Percentiles rank a stretch among this genome's conserved stretches.
These are phyloP conservation scores for Hirtodrosophila trivittata DNA, from an alignment of 2,888 invertebrate genomes.

Conservation along the genomic window DNA sequence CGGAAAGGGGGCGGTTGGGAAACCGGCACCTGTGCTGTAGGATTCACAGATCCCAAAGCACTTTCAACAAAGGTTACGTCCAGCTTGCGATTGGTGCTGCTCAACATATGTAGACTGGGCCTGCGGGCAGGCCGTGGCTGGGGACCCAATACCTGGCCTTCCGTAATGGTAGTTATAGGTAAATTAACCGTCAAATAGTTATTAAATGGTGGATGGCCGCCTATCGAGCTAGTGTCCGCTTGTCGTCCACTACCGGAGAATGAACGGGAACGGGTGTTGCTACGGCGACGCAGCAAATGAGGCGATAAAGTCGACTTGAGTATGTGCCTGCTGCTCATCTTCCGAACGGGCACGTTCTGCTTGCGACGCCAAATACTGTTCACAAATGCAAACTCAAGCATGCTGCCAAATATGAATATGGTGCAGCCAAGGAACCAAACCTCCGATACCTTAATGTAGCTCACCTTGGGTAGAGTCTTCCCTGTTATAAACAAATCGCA, in stretches of 20 bases:
- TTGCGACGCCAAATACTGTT: slow-evolving; percentile 94
- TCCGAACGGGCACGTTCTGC: slow-evolving; percentile 84
- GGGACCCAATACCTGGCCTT: slow-evolving; percentile 54
- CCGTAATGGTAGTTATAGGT: slow-evolving; percentile 71
- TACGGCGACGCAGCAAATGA: slow-evolving; percentile 88
- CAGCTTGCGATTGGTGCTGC: slow-evolving; percentile 47
- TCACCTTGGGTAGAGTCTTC: slow-evolving; percentile 93
- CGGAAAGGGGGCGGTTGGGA: slow-evolving; percentile 16
- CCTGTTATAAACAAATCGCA: too few species aligned
- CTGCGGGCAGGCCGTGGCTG: slow-evolving; percentile 21
- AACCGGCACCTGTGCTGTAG: slow-evolving; percentile 37
- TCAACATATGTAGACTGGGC: slow-evolving; percentile 42
- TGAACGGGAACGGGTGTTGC: slow-evolving; percentile 90
- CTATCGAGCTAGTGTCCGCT: slow-evolving; percentile 84
- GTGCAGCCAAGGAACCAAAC: slow-evolving; percentile 95
- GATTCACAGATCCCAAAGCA: slow-evolving; percentile 26
- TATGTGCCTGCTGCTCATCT: slow-evolving; percentile 90
- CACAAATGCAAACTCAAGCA: slow-evolving; percentile 94
- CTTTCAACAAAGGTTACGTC: slow-evolving; percentile 69
- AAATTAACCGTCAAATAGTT: slow-evolving; percentile 90
- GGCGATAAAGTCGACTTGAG: slow-evolving; percentile 93
- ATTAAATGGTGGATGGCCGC: slow-evolving; percentile 86
- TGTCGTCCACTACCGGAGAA: slow-evolving; percentile 65
- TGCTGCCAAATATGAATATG: slow-evolving; percentile 92
- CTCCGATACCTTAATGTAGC: slow-evolving; percentile 95